phyloP scores from a whole-genome alignment of 2,113 vertebrate species.

The Beaufortia kweichowensis region DNA sequence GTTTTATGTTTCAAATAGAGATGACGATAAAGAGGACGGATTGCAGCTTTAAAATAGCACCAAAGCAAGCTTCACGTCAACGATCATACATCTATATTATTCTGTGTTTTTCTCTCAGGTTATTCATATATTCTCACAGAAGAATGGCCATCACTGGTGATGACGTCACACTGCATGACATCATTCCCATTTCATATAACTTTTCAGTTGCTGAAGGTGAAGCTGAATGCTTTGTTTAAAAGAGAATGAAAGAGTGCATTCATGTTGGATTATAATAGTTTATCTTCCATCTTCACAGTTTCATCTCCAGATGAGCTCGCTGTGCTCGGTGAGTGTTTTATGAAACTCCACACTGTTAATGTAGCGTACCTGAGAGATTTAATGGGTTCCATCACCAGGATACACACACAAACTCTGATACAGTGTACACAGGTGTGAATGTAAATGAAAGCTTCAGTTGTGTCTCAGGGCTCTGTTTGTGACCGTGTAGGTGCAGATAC shows the following conservation, averaged over 20 bases:
- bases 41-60: too few relatives aligned
- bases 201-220: slow-evolving; percentile 88
- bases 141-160: slow-evolving; percentile 91
- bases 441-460: too few relatives aligned
- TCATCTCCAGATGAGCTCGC: slow-evolving; percentile 75
- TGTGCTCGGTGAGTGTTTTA: slow-evolving; percentile 71
- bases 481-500: slow-evolving; percentile 82
- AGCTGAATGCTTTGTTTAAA: background rate
- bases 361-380: too few relatives aligned
- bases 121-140: slow-evolving; percentile 86
- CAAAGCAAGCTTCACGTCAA: too few relatives aligned
- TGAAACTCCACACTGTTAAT: too few relatives aligned
- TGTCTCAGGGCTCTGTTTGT: background rate
- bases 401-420: background rate
- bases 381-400: too few relatives aligned
- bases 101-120: slow-evolving; percentile 66
- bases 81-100: too few relatives aligned
- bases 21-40: too few relatives aligned
- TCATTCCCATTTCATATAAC: slow-evolving; percentile 81
- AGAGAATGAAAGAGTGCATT: background rate
- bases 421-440: background rate
- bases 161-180: slow-evolving; percentile 83
- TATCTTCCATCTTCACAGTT: slow-evolving; percentile 58
- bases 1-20: too few relatives aligned
- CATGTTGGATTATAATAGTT: background rate